These are phyloP conservation scores for Cartodere bifasciata DNA, from an alignment of 2,888 invertebrate genomes.

Conservation along the genomic window DNA sequence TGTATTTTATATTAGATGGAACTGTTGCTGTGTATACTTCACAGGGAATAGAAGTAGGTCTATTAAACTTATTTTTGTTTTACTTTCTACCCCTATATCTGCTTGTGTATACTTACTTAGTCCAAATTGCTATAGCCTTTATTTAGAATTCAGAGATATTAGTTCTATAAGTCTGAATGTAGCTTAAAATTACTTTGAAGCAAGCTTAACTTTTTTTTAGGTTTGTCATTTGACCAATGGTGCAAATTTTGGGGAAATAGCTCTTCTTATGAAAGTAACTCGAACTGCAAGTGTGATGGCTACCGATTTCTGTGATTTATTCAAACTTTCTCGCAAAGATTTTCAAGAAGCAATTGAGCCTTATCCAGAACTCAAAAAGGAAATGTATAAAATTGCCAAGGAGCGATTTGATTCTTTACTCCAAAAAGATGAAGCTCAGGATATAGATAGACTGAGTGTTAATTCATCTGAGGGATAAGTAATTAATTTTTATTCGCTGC, in stretches of 20 bases:
- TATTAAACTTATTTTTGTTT: no score
- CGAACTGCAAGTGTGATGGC: constrained; percentile 34
- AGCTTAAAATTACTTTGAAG: no score
- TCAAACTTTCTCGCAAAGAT: constrained; percentile 28
- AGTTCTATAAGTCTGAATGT: no score
- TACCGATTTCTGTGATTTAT: constrained; percentile 35
- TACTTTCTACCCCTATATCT: no score
- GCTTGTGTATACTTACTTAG: no score
- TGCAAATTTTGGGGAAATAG: constrained; percentile 37
- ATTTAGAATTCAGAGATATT: no score
- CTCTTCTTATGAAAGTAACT: constrained; percentile 32
- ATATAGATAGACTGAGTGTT: no score
- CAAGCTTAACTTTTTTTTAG: constrained; percentile 25
- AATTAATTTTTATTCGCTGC: no score
- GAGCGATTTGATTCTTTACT: constrained; percentile 8
- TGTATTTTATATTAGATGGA: constrained; percentile 34
- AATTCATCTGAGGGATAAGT: no score
- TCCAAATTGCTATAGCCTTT: no score
- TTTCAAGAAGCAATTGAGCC: constrained; percentile 30
- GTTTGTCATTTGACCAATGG: constrained; percentile 37
- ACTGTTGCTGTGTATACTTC: constrained; percentile 35
- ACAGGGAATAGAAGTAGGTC: constrained; percentile 31
- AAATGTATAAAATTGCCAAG: constrained; percentile 22
- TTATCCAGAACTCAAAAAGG: constrained; percentile 29
- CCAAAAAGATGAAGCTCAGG: no score